Evolutionary conservation across 2,113 vertebrate genomes (phyloP).

Genomic region (Lycaon pictus): DNA sequence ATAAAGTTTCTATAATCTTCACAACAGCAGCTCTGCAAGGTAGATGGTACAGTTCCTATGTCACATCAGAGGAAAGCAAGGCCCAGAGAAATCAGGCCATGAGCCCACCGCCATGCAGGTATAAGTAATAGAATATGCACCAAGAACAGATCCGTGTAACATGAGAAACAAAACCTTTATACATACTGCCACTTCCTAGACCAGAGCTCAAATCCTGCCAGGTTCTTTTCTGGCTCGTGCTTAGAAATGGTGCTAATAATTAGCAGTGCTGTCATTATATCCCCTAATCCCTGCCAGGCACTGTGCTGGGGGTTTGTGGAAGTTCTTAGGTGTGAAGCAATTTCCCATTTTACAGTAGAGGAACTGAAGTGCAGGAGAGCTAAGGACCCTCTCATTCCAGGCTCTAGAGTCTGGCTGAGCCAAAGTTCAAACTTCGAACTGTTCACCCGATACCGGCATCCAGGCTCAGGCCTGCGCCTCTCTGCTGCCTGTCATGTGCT

Average conservation of each 20-base stretch:
- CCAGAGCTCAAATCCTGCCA: neutral
- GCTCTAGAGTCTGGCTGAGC: neutral
- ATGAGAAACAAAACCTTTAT: neutral
- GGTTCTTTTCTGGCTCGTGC: neutral
- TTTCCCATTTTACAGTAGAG: neutral
- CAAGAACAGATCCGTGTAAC: neutral
- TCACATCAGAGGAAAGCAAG: neutral
- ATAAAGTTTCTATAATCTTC: neutral
- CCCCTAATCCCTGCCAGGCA: neutral
- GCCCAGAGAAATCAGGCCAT: neutral
- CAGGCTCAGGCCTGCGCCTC: neutral
- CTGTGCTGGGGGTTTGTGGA: neutral
- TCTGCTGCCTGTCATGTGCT: neutral
- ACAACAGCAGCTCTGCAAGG: slow-evolving; percentile 2
- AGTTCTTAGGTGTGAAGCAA: neutral
- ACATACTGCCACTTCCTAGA: neutral
- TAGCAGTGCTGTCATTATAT: neutral
- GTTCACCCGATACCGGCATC: neutral
- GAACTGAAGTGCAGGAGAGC: neutral
- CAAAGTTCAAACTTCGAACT: neutral
- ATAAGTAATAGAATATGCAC: neutral
- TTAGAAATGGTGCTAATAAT: neutral
- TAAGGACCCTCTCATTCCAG: neutral
- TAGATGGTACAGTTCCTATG: neutral
- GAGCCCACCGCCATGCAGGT: neutral